phyloP scores from a whole-genome alignment of 2,113 vertebrate species.

The Clupea harengus region DNA sequence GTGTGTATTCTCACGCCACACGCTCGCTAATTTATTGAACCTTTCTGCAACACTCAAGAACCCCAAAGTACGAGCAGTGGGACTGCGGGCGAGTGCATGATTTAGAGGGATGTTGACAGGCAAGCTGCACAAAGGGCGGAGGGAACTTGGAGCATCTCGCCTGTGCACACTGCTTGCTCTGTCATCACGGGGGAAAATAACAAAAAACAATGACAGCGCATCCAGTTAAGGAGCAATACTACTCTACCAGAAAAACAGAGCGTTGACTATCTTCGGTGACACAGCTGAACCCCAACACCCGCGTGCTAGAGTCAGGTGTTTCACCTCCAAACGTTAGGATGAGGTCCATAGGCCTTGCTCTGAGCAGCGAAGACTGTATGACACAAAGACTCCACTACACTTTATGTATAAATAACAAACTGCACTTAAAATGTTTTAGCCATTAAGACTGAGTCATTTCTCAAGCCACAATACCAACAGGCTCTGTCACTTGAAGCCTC shows the following conservation, averaged over 20 bases:
- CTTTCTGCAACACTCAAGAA: conserved; percentile 50
- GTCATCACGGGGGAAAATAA: not conserved
- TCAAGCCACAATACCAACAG: not conserved
- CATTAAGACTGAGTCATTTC: not conserved
- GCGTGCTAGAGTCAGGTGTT: not conserved
- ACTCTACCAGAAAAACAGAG: not conserved
- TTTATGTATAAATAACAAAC: not conserved
- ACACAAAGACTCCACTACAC: not conserved
- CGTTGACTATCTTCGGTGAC: not conserved
- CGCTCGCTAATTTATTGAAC: conserved; percentile 51
- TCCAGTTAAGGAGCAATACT: not conserved
- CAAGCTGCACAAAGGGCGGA: conserved; percentile 47
- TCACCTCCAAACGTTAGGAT: not conserved
- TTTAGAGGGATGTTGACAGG: conserved; percentile 55
- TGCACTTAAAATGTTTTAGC: too few relatives aligned
- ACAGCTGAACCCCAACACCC: not conserved
- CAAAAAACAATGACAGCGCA: not conserved
- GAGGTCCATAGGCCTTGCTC: not conserved
- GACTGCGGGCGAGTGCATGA: conserved; percentile 35
- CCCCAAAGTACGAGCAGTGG: conserved; percentile 15
- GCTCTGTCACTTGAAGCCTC: not conserved
- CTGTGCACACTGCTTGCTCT: not conserved
- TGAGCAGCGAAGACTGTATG: not conserved
- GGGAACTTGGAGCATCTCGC: conserved; percentile 35
- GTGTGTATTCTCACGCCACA: not conserved